phyloP scores from a whole-genome alignment of 2,888 invertebrate species.

The Noctua pronuba region DNA sequence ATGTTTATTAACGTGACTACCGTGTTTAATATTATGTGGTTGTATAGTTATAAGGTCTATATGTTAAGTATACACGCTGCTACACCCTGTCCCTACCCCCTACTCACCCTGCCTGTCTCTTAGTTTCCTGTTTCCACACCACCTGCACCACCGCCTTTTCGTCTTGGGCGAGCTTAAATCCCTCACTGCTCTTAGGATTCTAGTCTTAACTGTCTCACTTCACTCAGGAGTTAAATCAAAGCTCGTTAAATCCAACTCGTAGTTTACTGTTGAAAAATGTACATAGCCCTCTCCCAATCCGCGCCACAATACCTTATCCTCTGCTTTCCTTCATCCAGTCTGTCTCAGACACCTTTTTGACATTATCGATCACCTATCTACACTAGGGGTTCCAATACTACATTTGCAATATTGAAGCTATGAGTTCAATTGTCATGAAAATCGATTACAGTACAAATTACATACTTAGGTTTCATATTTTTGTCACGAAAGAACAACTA shows the following conservation, averaged over 20 bases:
- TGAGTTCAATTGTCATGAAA: conserved; percentile 3
- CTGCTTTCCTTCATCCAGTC: no score
- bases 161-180: background rate
- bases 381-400: no score
- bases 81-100: no score
- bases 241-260: no score
- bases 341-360: no score
- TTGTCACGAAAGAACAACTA: background rate
- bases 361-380: no score
- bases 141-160: background rate
- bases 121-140: background rate
- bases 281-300: no score
- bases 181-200: background rate
- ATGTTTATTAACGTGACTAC: conserved; percentile 17
- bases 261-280: no score
- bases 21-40: conserved; percentile 19
- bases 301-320: no score
- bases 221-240: background rate
- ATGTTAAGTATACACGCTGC: no score
- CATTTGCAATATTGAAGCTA: no score
- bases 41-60: background rate
- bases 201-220: background rate
- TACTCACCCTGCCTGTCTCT: no score
- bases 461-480: background rate
- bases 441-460: background rate